Evolutionary conservation across 2,113 vertebrate species (phyloP).

Genomic region (Coryphaenoides rupestris): DNA sequence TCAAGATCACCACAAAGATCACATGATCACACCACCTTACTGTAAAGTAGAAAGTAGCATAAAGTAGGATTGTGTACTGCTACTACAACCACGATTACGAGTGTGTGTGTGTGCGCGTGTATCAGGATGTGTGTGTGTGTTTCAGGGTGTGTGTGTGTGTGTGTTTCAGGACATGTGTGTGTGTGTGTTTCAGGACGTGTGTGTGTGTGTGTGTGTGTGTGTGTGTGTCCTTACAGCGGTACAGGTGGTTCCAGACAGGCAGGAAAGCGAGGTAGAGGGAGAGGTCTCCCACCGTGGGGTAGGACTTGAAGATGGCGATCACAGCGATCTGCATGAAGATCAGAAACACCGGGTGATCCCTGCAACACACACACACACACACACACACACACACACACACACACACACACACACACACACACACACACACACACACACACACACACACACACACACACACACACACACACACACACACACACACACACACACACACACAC

Average conservation of each 20-base stretch:
- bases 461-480: constrained; percentile 13
- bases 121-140: too few relatives aligned
- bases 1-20: too few relatives aligned
- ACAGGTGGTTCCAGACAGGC: constrained; percentile 91
- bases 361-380: constrained; percentile 40
- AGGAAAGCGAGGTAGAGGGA: constrained; percentile 95
- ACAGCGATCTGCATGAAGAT: constrained; percentile 95
- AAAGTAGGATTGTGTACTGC: too few relatives aligned
- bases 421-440: constrained; percentile 9
- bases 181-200: too few relatives aligned
- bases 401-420: constrained; percentile 8
- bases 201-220: too few relatives aligned
- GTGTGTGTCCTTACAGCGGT: constrained; percentile 83
- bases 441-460: constrained; percentile 10
- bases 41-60: too few relatives aligned
- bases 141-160: too few relatives aligned
- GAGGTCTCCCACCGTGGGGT: constrained; percentile 92
- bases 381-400: not conserved
- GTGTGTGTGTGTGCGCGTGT: too few relatives aligned
- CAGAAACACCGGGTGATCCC: constrained; percentile 95
- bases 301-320: constrained; percentile 97
- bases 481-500: not conserved
- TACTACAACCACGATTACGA: too few relatives aligned
- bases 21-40: too few relatives aligned
- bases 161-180: too few relatives aligned